Percentiles rank a stretch among this genome's conserved stretches.
phyloP scores from a whole-genome alignment of 2,797 vertebrate genomes.

The Karalla daura region DNA sequence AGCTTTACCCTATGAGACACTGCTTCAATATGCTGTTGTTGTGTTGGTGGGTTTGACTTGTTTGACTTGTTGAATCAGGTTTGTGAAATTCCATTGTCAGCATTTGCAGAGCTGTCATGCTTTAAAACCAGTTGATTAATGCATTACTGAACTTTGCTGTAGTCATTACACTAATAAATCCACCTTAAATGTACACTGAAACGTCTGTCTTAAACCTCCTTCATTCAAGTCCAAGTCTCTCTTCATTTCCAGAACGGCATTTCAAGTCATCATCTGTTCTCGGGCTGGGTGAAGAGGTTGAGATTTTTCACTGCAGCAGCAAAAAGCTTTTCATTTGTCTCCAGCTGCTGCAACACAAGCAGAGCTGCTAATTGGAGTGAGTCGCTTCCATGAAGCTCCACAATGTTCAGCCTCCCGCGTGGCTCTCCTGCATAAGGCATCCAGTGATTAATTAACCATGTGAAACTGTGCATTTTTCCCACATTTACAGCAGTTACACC shows the following conservation, averaged over 20 bases:
- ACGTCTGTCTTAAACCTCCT: constrained; percentile 58
- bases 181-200: constrained; percentile 56
- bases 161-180: constrained; percentile 76
- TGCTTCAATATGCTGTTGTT: constrained; percentile 55
- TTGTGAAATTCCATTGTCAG: constrained; percentile 54
- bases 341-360: constrained; percentile 36
- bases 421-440: constrained; percentile 22
- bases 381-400: constrained; percentile 46
- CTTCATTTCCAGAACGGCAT: constrained; percentile 6
- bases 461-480: constrained; percentile 25
- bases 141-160: constrained; percentile 66
- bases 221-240: constrained; percentile 17
- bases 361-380: constrained; percentile 54
- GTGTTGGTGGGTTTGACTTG: constrained; percentile 62
- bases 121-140: constrained; percentile 55
- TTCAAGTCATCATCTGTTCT: constrained; percentile 8
- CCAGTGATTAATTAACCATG: constrained; percentile 48
- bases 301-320: constrained; percentile 9
- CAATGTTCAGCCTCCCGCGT: constrained; percentile 47
- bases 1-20: constrained; percentile 46
- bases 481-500: constrained; percentile 16
- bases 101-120: constrained; percentile 53
- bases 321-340: constrained; percentile 13
- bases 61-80: constrained; percentile 61
- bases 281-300: constrained; percentile 2